Evolutionary conservation across 2,113 vertebrate species (phyloP).

Genomic region (Amblyornis subalaris): DNA sequence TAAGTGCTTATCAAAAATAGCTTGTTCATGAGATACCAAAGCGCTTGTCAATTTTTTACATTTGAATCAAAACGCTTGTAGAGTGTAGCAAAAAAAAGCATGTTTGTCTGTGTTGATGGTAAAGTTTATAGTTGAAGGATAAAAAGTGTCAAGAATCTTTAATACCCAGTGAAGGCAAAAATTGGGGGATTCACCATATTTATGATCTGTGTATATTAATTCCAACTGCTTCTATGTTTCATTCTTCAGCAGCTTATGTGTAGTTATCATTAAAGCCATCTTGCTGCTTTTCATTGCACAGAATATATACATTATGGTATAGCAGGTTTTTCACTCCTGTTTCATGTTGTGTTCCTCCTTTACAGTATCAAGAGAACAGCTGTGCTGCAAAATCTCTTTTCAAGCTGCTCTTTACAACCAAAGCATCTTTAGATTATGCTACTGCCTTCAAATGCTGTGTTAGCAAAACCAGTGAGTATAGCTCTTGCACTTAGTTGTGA

Average conservation of each 20-base stretch:
- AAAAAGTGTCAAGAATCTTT: background rate
- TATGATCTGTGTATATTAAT: background rate
- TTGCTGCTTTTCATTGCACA: background rate
- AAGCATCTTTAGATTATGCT: slow-evolving; percentile 83
- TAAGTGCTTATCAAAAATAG: background rate
- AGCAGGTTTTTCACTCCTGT: background rate
- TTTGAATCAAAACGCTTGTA: background rate
- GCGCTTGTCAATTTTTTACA: accelerated
- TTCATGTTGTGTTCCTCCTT: background rate
- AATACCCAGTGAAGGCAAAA: background rate
- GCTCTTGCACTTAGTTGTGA: background rate
- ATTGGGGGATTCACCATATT: background rate
- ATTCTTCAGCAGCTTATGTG: background rate
- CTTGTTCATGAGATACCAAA: background rate
- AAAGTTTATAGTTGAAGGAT: background rate
- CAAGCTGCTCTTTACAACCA: slow-evolving; percentile 82
- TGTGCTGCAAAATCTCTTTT: slow-evolving; percentile 80
- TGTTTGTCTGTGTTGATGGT: background rate
- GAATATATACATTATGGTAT: background rate
- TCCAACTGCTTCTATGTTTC: background rate
- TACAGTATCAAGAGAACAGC: slow-evolving; percentile 84
- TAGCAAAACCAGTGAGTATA: slow-evolving; percentile 77
- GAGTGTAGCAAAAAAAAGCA: background rate
- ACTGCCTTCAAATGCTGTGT: slow-evolving; percentile 82
- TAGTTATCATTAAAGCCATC: background rate